Evolutionary conservation across 2,797 vertebrate genomes (phyloP).

Genomic region (Enteromius anoplus): DNA sequence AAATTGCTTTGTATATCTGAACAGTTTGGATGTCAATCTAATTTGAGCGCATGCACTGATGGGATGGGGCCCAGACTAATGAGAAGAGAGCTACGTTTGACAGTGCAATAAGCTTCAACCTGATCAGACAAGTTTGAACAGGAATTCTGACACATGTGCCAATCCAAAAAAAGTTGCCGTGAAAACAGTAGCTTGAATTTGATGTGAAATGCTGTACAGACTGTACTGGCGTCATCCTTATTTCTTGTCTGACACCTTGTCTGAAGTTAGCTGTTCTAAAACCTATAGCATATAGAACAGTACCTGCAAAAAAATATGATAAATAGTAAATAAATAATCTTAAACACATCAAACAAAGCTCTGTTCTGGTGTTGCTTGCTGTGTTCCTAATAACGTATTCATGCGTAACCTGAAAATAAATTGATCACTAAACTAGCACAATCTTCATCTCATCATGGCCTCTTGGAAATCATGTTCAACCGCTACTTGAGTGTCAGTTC

Average conservation of each 20-base stretch:
- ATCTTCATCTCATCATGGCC: conserved; percentile 39
- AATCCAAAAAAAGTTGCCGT: conserved; percentile 65
- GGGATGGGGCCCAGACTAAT: conserved; percentile 94
- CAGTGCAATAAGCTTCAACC: conserved; percentile 93
- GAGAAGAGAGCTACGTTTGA: conserved; percentile 94
- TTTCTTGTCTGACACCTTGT: conserved; percentile 13
- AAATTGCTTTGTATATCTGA: conserved; percentile 99
- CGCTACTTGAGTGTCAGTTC: conserved; percentile 59
- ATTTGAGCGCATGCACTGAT: conserved; percentile 98
- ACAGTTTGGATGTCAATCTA: conserved; percentile 99
- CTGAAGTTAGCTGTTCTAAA: conserved; percentile 1
- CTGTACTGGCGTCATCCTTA: neutral
- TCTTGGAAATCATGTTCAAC: conserved; percentile 38
- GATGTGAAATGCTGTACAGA: conserved; percentile 14
- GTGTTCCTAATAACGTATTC: neutral
- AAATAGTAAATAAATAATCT: neutral
- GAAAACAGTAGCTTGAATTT: conserved; percentile 34
- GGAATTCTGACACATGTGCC: conserved; percentile 85
- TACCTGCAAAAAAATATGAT: neutral
- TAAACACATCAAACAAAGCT: neutral
- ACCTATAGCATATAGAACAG: conserved; percentile 1
- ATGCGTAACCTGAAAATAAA: conserved; percentile 21
- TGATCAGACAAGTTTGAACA: conserved; percentile 93
- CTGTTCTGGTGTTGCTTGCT: neutral
- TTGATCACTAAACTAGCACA: conserved; percentile 31